Evolutionary conservation across 2,797 vertebrate genomes (phyloP).

Genomic region (Lacerta bilineata): DNA sequence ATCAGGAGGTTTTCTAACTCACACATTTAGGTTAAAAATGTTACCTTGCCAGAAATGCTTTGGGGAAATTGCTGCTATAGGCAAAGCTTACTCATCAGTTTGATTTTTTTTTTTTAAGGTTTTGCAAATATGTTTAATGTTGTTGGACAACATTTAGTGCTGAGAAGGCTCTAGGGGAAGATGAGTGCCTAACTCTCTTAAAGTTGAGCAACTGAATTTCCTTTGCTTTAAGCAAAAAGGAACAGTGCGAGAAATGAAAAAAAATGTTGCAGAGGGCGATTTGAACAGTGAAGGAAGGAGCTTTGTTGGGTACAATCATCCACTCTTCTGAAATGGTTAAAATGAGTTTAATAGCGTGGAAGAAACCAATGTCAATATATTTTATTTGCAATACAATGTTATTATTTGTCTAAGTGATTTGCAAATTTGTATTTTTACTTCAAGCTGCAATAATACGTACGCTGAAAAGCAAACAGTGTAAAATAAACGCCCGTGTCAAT

Average conservation of each 20-base stretch:
- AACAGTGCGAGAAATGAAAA: background rate
- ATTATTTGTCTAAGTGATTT: background rate
- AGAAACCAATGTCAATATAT: background rate
- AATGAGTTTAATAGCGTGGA: background rate
- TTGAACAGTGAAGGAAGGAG: background rate
- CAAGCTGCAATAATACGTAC: background rate
- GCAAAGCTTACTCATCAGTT: background rate
- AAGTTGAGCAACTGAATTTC: background rate
- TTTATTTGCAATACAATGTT: background rate
- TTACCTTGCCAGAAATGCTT: background rate
- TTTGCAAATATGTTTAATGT: too few species aligned
- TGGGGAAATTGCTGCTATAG: background rate
- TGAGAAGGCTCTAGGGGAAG: background rate
- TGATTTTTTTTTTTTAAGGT: background rate
- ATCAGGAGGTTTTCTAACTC: background rate
- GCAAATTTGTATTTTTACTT: background rate
- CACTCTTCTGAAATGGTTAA: background rate
- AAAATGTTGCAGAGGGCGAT: background rate
- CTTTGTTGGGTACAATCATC: background rate
- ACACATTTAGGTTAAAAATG: background rate
- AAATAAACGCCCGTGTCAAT: background rate
- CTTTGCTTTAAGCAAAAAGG: background rate
- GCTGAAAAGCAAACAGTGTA: background rate
- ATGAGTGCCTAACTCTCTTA: background rate
- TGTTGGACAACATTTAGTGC: background rate